phyloP scores from a whole-genome alignment of 2,797 vertebrate genomes.

The Bovichtus diacanthus region DNA sequence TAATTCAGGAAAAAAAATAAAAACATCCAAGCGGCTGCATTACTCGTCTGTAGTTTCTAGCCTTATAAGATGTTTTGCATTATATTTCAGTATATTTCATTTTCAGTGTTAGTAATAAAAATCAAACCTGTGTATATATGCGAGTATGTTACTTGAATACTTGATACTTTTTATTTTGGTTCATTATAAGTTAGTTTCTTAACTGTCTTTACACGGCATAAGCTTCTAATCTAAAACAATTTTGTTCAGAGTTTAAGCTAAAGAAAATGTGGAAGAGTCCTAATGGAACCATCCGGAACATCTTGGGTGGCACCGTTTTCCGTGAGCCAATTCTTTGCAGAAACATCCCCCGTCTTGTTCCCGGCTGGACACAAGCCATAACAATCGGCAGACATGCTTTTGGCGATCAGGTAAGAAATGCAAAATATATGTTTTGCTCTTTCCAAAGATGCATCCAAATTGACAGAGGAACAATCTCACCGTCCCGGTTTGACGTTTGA shows the following conservation, averaged over 20 bases:
- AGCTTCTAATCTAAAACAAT: not conserved
- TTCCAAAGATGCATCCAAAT: not conserved
- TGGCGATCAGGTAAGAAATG: constrained; percentile 91
- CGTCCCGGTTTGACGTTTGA: not conserved
- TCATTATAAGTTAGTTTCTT: not conserved
- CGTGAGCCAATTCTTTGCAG: constrained; percentile 96
- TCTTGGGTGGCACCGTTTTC: constrained; percentile 96
- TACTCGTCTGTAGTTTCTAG: not conserved
- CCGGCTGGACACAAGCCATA: constrained; percentile 94
- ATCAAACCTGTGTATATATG: not conserved
- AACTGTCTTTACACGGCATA: not conserved
- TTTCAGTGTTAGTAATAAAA: not conserved
- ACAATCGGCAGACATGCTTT: constrained; percentile 96
- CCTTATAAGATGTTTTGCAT: not conserved
- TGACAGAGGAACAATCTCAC: not conserved
- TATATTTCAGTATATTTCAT: not conserved
- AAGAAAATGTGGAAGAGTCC: constrained; percentile 99
- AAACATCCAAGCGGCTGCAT: no score
- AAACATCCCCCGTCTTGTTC: constrained; percentile 96
- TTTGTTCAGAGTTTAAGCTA: constrained; percentile 90
- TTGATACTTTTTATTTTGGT: not conserved
- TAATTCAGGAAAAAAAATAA: no score
- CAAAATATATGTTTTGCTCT: not conserved
- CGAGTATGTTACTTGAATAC: not conserved
- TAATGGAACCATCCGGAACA: constrained; percentile 97